Conservation (phyloP, 2,888 invertebrate species). For the Phasia obesa region DNA sequence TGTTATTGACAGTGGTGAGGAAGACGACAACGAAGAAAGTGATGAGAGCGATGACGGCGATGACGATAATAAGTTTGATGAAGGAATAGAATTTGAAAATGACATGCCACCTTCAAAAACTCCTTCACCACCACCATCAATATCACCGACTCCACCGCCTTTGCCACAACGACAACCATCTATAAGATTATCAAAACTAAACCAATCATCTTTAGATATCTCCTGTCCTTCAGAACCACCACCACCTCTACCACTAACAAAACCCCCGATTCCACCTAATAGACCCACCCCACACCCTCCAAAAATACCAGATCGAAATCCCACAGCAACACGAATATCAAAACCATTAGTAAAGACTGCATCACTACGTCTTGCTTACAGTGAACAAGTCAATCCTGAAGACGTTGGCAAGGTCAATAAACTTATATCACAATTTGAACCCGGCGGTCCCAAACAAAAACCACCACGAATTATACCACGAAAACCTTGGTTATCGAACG, state of each 20-base stretch:
- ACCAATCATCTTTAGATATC: constrained; percentile 59
- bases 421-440: constrained; percentile 79
- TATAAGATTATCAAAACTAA: constrained; percentile 33
- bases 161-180: constrained; percentile 75
- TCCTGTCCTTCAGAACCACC: constrained; percentile 74
- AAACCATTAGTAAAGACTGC: constrained; percentile 80
- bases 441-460: constrained; percentile 60
- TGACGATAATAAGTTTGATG: constrained; percentile 53
- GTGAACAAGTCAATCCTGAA: constrained; percentile 79
- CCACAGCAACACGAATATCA: constrained; percentile 75
- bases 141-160: constrained; percentile 77
- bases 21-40: constrained; percentile 67
- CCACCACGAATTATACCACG: constrained; percentile 73
- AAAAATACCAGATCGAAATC: constrained; percentile 75
- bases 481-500: constrained; percentile 68
- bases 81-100: constrained; percentile 73
- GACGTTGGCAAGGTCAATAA: constrained; percentile 81
- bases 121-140: constrained; percentile 74
- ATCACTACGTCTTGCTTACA: constrained; percentile 79
- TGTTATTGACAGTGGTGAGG: constrained; percentile 19
- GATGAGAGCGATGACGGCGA: constrained; percentile 59
- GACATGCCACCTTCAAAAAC: constrained; percentile 76
- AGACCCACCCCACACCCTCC: constrained; percentile 70
- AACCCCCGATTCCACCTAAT: constrained; percentile 58
- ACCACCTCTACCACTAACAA: constrained; percentile 71